Evolutionary conservation across 2,888 invertebrate genomes (phyloP), one percentile per base, ranked within the genome.

Genomic region (Acrobasis repandana): DNA sequence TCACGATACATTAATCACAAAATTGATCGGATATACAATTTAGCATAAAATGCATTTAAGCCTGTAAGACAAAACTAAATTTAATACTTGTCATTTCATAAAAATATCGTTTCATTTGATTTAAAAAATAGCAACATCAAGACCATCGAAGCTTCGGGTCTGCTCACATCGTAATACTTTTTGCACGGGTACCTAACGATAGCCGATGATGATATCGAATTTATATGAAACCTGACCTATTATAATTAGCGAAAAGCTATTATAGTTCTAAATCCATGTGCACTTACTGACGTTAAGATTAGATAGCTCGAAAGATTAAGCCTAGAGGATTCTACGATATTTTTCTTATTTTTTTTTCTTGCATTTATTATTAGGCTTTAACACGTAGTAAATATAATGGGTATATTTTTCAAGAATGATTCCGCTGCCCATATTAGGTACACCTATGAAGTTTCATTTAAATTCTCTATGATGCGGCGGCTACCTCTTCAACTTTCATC

Each of bases 401-500:
- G 82, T 88, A 89, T 81, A 83, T 85, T 84, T 28, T 79, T 80
- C 82, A 89, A 77, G 87, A 83, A 83, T 84, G 83, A 84, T 83
- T 87, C 85, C 83, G 86, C 86, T 85, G 84, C 84, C 85, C 84
- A 79, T 82, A 82, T 84, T 85, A 86, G 86, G 85, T 90, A 90
- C 88, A 87, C 85, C 87, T 90, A 90, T 83, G 80, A 88, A 88
- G 82, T 88, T 92, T 88, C 85, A 85, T 87, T 89, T 83, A 87
- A 86, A 86, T 89, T 86, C 88, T 86, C 88, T 88, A 87, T 80
- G 79, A 76, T 70, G 79, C 71, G 73, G 78, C 76, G 66, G 83
- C 83, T 78, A 82, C 79, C 88, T 88, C 91, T 92, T 93, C 93
- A 93, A 92, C 92, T 92, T 73, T 92, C 93, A 88, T 92, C 93